Conservation (phyloP, 2,113 vertebrate genomes). For the Cinclus mexicanus region DNA sequence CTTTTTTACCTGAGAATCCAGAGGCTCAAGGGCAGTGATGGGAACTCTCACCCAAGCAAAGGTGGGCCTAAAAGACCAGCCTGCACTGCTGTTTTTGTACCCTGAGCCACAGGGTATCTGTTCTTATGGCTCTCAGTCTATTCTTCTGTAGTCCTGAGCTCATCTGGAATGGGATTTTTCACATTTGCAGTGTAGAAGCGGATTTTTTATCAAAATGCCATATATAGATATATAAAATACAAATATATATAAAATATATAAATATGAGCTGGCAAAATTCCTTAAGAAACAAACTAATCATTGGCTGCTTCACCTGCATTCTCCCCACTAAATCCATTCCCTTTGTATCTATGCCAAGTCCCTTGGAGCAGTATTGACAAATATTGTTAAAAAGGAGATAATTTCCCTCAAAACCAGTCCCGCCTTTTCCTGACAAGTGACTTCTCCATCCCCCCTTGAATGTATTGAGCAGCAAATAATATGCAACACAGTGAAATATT, state of each 20-base stretch:
- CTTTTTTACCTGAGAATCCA: neutral
- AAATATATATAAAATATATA: neutral
- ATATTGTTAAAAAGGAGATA: neutral
- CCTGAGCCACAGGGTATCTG: neutral
- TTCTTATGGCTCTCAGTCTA: neutral
- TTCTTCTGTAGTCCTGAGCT: neutral
- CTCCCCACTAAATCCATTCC: neutral
- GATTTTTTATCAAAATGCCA: neutral
- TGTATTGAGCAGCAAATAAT: neutral
- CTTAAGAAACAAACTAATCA: neutral
- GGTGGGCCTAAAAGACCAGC: neutral
- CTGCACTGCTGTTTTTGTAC: neutral
- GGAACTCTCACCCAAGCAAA: neutral
- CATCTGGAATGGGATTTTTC: neutral
- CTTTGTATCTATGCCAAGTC: neutral
- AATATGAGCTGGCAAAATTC: neutral
- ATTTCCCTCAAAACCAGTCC: neutral
- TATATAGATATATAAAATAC: too few species aligned
- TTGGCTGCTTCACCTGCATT: neutral
- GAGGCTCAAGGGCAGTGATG: neutral
- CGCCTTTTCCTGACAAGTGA: neutral
- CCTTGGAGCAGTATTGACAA: neutral
- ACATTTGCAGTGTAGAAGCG: neutral
- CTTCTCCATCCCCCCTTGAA: neutral
- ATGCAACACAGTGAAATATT: neutral